Evolutionary conservation across 2,113 vertebrate species (phyloP), one percentile per base, ranked within the genome.

Genomic region (Mastomys natalensis): DNA sequence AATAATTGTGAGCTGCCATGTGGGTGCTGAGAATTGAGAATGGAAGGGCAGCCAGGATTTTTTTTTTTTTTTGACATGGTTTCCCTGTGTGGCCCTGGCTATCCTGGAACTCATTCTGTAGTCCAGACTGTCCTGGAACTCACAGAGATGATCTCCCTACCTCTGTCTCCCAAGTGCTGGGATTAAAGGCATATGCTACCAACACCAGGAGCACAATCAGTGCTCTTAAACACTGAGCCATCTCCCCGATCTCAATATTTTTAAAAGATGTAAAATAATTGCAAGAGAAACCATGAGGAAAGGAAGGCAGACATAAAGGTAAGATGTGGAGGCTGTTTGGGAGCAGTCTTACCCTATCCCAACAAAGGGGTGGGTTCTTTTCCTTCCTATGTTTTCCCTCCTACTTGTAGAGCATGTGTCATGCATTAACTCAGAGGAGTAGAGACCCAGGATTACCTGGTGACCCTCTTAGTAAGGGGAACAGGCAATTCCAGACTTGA

Each of bases 311-410:
- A 3, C 84, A 66, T 22, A 86, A 64, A 64, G 16, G n/a, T 45
- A 16, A 43, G 22, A 1, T n/a, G 11, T 5, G 15, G 26, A 74
- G 3, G 22, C 0, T n/a, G n/a, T 45, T 1, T n/a, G 24, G 76
- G 4, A 8, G 21, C 62, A 58, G 73, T 45, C n/a, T 64, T 11
- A 4, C 45, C n/a, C 51, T 34, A 53, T 48, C 8, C 29, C 60
- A 64, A 26, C n/a, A 40, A 84, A n/a, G 58, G n/a, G 13, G 26
- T 15, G 64, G 64, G 62, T 37, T 58, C 10, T 82, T 60, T 60
- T 40, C 3, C 21, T 82, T 40, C 21, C 17, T 37, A 51, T 62
- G 13, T 64, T 64, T 85, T 34, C n/a, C 43, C 48, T 53, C 66
- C 34, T 15, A 53, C 21, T 7, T 29, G 9, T 68, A 43, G 2